Percentiles rank a stretch among this genome's conserved stretches.
Conservation (phyloP, 2,113 vertebrate genomes). For the Montifringilla adamsi region DNA sequence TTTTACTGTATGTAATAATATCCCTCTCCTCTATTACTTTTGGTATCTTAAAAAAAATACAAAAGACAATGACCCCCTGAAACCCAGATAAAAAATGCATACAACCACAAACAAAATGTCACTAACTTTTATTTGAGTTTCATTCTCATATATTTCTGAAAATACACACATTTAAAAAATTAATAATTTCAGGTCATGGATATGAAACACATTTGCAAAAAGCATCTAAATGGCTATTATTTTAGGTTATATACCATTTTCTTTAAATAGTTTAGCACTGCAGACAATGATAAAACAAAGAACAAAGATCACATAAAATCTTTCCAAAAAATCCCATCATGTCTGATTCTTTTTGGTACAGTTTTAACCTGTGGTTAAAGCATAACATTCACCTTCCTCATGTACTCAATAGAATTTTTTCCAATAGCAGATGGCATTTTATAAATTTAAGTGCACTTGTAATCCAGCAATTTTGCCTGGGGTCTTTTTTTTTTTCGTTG, state of each 20-base stretch:
- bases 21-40: fast-evolving
- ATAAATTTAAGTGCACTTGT: neutral
- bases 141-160: neutral
- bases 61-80: fast-evolving
- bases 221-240: neutral
- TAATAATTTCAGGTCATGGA: neutral
- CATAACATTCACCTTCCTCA: neutral
- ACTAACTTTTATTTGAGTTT: neutral
- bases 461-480: neutral
- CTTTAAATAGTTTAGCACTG: neutral
- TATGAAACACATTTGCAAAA: neutral
- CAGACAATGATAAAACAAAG: neutral
- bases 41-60: neutral
- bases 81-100: neutral
- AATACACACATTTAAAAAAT: neutral
- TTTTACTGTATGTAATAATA: neutral
- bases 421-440: neutral
- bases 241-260: neutral
- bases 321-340: fast-evolving
- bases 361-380: neutral
- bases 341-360: neutral
- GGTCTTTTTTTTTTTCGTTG: neutral
- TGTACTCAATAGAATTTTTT: neutral
- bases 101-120: neutral
- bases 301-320: neutral